Conservation (phyloP, 2,797 vertebrate genomes). For the Myotis findleyi region DNA sequence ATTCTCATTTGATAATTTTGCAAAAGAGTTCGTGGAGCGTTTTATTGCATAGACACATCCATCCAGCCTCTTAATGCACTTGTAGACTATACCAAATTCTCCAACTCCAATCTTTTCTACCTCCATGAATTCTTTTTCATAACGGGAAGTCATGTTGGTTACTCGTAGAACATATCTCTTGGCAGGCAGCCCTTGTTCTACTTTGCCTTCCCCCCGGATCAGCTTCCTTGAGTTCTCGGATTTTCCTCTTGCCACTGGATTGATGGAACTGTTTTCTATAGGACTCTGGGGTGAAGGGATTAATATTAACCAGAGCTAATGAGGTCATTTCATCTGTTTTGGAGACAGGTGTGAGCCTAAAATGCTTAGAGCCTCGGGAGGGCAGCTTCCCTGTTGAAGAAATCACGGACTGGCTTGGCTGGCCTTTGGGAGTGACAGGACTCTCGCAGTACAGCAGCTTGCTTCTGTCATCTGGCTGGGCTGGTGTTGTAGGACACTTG, state of each 20-base stretch:
- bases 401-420: slow-evolving; percentile 89
- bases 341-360: slow-evolving; percentile 81
- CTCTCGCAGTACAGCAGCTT: slow-evolving; percentile 91
- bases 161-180: no score
- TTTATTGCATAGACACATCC: no score
- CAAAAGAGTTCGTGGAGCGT: no score
- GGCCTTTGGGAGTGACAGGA: slow-evolving; percentile 94
- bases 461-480: slow-evolving; percentile 89
- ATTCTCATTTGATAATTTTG: no score
- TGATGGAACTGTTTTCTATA: slow-evolving; percentile 88
- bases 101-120: no score
- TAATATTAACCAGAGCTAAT: slow-evolving; percentile 93
- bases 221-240: slow-evolving; percentile 70
- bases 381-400: slow-evolving; percentile 86
- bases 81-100: no score
- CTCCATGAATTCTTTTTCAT: no score
- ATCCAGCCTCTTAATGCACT: no score
- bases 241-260: slow-evolving; percentile 86
- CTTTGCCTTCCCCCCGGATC: no score
- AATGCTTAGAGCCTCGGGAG: slow-evolving; percentile 83
- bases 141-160: no score
- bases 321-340: slow-evolving; percentile 81
- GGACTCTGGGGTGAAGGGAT: slow-evolving; percentile 95
- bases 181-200: no score
- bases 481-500: slow-evolving; percentile 86